These are phyloP conservation scores for Oscheius sp. DNA, from an alignment of 1,140 invertebrate species.

Conservation along the genomic window DNA sequence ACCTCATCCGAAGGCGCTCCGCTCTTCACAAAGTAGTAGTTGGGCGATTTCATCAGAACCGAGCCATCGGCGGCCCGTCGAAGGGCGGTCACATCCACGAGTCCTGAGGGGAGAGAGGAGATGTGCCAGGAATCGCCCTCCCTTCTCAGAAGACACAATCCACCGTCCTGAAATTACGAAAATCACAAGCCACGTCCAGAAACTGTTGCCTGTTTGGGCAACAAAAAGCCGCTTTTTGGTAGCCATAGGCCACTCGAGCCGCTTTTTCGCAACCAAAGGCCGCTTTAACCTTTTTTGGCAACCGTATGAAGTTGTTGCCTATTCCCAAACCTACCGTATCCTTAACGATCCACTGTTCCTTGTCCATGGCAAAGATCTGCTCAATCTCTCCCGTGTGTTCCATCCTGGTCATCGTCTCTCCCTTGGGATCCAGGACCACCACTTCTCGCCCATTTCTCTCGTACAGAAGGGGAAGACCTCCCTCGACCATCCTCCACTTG, in stretches of 20 bases:
- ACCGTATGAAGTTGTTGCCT: too few species aligned
- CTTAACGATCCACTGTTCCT: background rate
- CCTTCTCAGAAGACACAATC: background rate
- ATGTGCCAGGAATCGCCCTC: background rate
- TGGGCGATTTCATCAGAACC: background rate
- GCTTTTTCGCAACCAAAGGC: too few species aligned
- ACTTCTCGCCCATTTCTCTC: constrained; percentile 58
- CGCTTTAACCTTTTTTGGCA: too few species aligned
- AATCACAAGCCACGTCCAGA: too few species aligned
- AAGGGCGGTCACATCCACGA: too few species aligned
- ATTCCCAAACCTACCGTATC: too few species aligned
- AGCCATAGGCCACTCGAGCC: too few species aligned
- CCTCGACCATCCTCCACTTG: constrained; percentile 42
- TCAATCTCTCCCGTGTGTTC: background rate
- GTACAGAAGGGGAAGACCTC: constrained; percentile 45
- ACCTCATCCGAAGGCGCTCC: background rate
- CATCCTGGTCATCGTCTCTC: background rate
- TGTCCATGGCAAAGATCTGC: background rate
- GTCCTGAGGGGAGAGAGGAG: too few species aligned
- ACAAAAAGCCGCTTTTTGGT: too few species aligned
- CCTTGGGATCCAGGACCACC: constrained; percentile 59
- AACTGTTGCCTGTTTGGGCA: too few species aligned
- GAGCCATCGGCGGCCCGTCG: too few species aligned
- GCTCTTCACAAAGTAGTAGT: background rate
- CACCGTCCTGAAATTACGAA: too few species aligned